Evolutionary conservation across 2,113 vertebrate genomes (phyloP).

Genomic region (Micromys minutus): DNA sequence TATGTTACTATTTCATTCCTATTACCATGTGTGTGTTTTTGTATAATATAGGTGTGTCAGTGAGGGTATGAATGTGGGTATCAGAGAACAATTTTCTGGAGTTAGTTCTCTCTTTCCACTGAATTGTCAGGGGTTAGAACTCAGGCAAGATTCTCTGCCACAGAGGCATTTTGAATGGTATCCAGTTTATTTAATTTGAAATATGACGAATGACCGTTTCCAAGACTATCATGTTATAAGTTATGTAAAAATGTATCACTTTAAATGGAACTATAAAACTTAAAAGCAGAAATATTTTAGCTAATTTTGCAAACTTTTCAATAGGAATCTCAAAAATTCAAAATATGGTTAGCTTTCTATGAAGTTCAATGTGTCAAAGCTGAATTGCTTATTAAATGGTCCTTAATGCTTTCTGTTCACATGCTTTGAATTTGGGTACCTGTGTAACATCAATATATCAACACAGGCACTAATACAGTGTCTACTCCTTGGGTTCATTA

Average conservation of each 20-base stretch:
- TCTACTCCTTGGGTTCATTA: not conserved
- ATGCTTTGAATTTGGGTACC: not conserved
- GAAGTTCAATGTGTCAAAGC: not conserved
- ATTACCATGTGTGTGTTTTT: not conserved
- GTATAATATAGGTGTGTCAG: not conserved
- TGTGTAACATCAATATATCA: not conserved
- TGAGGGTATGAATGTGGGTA: not conserved
- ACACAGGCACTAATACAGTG: not conserved
- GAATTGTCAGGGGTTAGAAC: not conserved
- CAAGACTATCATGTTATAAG: not conserved
- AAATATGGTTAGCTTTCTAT: not conserved
- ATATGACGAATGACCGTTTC: not conserved
- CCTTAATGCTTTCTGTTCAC: not conserved
- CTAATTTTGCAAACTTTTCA: slow-evolving; percentile 16
- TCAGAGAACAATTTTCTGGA: not conserved
- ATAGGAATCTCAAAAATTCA: not conserved
- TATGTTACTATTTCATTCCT: not conserved
- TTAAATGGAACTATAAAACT: too few species aligned
- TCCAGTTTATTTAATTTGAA: not conserved
- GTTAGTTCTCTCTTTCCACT: not conserved
- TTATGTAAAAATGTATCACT: not conserved
- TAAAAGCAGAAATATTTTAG: too few species aligned
- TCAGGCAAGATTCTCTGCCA: not conserved
- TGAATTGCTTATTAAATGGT: not conserved
- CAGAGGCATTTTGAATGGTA: not conserved